Conservation (phyloP, 2,113 vertebrate species). For the Acinonyx jubatus region DNA sequence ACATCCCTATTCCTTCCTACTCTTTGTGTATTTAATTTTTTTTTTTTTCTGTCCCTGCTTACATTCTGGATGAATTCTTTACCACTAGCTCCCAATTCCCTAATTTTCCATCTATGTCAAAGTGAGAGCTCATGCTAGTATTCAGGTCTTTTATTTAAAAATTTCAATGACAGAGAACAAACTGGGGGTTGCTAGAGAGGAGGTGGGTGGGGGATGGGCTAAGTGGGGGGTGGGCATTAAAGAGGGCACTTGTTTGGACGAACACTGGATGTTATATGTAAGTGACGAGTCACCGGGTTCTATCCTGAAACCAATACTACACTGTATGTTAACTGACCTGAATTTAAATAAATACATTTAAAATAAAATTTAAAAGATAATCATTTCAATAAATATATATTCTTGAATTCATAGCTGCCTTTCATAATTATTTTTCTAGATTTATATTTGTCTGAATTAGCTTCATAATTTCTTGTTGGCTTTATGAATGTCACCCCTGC, state of each 20-base stretch:
- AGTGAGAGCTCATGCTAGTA: not conserved
- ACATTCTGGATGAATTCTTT: not conserved
- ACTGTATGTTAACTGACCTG: too few species aligned
- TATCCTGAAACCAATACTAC: too few species aligned
- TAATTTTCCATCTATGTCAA: not conserved
- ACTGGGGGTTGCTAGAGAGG: too few species aligned
- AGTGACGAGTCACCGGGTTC: too few species aligned
- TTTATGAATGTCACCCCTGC: not conserved
- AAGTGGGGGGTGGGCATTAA: too few species aligned
- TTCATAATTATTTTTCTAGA: not conserved
- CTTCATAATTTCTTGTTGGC: not conserved
- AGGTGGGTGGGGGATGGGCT: too few species aligned
- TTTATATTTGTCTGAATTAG: not conserved
- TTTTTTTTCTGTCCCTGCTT: not conserved
- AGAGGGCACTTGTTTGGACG: too few species aligned
- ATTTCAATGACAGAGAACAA: not conserved
- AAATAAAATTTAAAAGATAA: too few species aligned
- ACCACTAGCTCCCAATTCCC: not conserved
- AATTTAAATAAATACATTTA: too few species aligned
- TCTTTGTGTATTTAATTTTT: not conserved
- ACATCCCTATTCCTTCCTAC: not conserved
- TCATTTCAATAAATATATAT: not conserved
- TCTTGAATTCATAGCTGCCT: not conserved
- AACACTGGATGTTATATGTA: too few species aligned
- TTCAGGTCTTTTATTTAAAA: not conserved